A percentile compares a stretch with the other conserved stretches of the same genome.
Evolutionary conservation across 1,140 invertebrate species (phyloP).

Genomic region (Manduca sexta): DNA sequence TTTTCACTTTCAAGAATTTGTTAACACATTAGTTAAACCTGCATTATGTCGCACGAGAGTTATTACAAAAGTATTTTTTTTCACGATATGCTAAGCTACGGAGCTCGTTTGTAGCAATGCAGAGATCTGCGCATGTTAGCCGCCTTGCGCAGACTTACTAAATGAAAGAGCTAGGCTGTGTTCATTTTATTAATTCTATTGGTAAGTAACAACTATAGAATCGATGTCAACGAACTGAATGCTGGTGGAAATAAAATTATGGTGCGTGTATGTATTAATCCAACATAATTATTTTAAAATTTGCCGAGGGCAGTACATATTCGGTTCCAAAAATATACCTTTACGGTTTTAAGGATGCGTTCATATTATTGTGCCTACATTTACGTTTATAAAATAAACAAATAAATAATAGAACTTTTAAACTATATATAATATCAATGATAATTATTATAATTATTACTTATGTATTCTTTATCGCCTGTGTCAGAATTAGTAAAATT

Average conservation of each 20-base stretch:
- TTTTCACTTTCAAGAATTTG: conserved; percentile 5
- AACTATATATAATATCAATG: too few species aligned
- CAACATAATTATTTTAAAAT: too few species aligned
- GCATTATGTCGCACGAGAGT: conserved; percentile 29
- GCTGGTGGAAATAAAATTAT: too few species aligned
- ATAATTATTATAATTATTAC: too few species aligned
- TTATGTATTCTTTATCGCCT: too few species aligned
- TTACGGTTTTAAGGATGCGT: background rate
- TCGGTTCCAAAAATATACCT: too few species aligned
- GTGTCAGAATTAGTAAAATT: too few species aligned
- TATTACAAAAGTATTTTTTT: conserved; percentile 38
- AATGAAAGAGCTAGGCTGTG: conserved; percentile 24
- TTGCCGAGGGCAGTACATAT: too few species aligned
- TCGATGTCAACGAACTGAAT: conserved; percentile 52
- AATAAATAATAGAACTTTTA: too few species aligned
- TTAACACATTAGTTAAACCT: conserved; percentile 22
- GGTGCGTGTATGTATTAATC: too few species aligned
- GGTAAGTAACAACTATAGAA: conserved; percentile 63
- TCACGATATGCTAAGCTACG: conserved; percentile 35
- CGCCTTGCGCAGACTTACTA: conserved; percentile 52
- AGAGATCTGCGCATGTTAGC: conserved; percentile 64
- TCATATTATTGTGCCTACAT: conserved; percentile 1
- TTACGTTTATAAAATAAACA: background rate
- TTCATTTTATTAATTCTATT: conserved; percentile 55
- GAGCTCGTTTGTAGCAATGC: conserved; percentile 66